phyloP scores from a whole-genome alignment of 2,888 invertebrate genomes.

The Calliphora vomitoria region DNA sequence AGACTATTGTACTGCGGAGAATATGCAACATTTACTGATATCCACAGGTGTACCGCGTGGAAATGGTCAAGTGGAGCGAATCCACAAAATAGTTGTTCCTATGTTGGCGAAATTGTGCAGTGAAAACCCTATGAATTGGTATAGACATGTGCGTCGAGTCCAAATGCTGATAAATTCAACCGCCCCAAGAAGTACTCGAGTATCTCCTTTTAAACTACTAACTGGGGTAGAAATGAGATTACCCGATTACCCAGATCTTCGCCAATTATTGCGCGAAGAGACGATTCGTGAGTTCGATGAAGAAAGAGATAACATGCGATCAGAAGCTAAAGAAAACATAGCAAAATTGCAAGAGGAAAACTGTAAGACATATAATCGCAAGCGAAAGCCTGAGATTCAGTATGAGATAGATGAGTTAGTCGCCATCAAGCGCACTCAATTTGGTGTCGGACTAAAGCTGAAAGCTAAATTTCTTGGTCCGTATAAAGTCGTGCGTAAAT shows the following conservation, averaged over 20 bases:
- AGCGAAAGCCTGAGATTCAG: constrained; percentile 10
- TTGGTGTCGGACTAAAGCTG: constrained; percentile 51
- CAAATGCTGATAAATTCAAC: constrained; percentile 39
- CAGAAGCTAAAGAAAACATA: constrained; percentile 17
- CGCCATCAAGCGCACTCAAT: constrained; percentile 64
- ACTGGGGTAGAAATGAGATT: constrained; percentile 47
- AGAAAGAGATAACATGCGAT: neutral
- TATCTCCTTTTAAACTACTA: constrained; percentile 17
- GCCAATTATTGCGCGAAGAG: neutral
- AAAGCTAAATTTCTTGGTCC: constrained; percentile 59
- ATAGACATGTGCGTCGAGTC: neutral
- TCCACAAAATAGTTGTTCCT: constrained; percentile 8
- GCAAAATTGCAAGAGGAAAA: constrained; percentile 20
- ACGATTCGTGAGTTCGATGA: neutral
- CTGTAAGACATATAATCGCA: constrained; percentile 22
- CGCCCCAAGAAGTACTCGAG: constrained; percentile 24
- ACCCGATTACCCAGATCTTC: constrained; percentile 13
- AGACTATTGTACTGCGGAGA: constrained; percentile 6
- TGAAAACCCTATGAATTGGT: constrained; percentile 8
- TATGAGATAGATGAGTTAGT: constrained; percentile 43
- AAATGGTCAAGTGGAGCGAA: constrained; percentile 47
- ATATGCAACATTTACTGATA: constrained; percentile 74
- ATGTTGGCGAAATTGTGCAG: constrained; percentile 25
- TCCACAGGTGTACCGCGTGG: constrained; percentile 65
- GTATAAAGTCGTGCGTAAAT: constrained; percentile 33